phyloP scores from a whole-genome alignment of 2,888 invertebrate genomes.

The Acanthosepion esculentum region DNA sequence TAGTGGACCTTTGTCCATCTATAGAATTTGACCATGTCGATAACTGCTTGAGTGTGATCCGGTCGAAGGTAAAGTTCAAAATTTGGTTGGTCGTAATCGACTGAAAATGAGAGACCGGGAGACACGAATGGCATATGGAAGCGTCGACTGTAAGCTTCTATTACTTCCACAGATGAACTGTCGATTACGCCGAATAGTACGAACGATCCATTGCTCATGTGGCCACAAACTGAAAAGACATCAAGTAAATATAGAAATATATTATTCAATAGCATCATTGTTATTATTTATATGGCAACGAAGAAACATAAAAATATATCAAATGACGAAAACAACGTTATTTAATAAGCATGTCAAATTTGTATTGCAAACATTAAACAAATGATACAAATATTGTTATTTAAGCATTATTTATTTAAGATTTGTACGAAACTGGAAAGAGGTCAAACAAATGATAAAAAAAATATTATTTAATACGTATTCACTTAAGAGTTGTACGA shows the following conservation, averaged over 20 bases:
- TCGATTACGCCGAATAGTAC: slow-evolving; percentile 66
- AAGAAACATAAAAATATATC: not conserved
- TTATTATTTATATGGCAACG: not conserved
- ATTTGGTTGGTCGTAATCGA: slow-evolving; percentile 77
- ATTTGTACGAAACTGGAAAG: not conserved
- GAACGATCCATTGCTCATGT: slow-evolving; percentile 66
- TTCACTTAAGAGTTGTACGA: not conserved
- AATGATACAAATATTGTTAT: not conserved
- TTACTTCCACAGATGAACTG: slow-evolving; percentile 61
- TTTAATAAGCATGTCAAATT: not conserved
- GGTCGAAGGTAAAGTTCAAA: slow-evolving; percentile 88
- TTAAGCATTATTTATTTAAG: not conserved
- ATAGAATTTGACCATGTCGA: slow-evolving; percentile 61
- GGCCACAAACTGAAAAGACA: slow-evolving; percentile 63
- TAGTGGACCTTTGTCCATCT: slow-evolving; percentile 63
- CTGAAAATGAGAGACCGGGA: slow-evolving; percentile 55
- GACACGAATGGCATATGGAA: slow-evolving; percentile 69
- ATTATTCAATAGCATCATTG: too few species aligned
- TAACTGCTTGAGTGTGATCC: slow-evolving; percentile 83
- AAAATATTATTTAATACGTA: not conserved
- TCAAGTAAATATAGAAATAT: not conserved
- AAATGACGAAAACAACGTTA: not conserved
- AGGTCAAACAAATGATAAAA: not conserved
- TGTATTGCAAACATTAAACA: not conserved
- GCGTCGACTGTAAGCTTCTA: slow-evolving; percentile 62